Evolutionary conservation across 2,113 vertebrate genomes (phyloP), one percentile per base, ranked within the genome.

Genomic region (Oophaga pumilio): DNA sequence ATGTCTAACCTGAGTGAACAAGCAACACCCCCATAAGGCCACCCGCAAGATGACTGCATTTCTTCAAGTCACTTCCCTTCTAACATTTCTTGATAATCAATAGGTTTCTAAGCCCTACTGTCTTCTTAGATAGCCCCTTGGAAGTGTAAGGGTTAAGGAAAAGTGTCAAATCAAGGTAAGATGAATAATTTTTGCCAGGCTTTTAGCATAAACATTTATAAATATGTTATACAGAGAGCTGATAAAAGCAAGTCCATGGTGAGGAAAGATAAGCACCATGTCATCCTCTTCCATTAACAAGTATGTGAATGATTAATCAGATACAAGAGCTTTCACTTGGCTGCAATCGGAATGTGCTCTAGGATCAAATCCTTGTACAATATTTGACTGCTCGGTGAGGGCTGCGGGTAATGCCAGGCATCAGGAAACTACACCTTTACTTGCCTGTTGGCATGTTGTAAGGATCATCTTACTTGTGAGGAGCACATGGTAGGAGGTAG

Each of bases 81-180:
- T 33, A 33, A 80, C 24, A 33, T 26, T 80, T 9, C 53, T 59
- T 53, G 15, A 6, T 60, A 20, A 80, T 26, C 77, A 80, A 17
- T 15, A 28, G 56, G 8, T 12, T 79, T 59, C 1, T 26, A 59
- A 11, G 1, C 22, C 77, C 15, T 28, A 10, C 56, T 11, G 22
- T 80, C 14, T 50, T 49, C n/a, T n/a, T 66, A 64, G 20, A 82
- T 3, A 43, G 43, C 62, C 62, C 60, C 64, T 26, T 50, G 49
- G 50, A 83, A 83, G 17, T 53, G n/a, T 26, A 76, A 74, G 73
- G 73, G 81, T 88, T 84, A 88, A n/a, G 59, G 49, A 83, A 59
- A 77, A 77, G 17, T 88, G 87, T 84, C 87, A 88, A 88, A 88
- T 88, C 71, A 88, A 88, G 80, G 87, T 84, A 88, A 88, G 87